Evolutionary conservation across 2,888 invertebrate species (phyloP).

Genomic region (Ennomos quercinarius): DNA sequence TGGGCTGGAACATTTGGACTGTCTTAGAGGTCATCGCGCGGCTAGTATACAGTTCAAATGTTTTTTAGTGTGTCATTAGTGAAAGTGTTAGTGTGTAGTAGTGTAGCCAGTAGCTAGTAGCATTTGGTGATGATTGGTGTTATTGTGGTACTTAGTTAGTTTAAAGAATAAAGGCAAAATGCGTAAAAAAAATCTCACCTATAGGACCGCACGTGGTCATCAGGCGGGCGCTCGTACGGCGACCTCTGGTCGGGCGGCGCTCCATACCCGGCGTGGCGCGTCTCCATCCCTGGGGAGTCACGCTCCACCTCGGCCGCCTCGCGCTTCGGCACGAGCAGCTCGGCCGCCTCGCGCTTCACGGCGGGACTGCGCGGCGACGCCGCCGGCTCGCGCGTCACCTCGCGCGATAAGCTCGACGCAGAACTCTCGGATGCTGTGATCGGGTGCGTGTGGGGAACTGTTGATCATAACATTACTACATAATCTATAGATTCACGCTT

Average conservation of each 20-base stretch:
- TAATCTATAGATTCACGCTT: too few species aligned
- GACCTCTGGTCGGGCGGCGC: slow-evolving; percentile 88
- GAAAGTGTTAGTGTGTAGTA: too few species aligned
- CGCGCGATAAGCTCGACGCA: slow-evolving; percentile 33
- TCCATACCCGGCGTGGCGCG: slow-evolving; percentile 87
- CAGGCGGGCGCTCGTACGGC: slow-evolving; percentile 89
- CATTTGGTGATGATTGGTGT: too few species aligned
- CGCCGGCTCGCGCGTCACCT: slow-evolving; percentile 48
- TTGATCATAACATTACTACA: not conserved
- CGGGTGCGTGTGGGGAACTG: slow-evolving; percentile 52
- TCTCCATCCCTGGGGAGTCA: slow-evolving; percentile 91
- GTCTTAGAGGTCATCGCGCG: too few species aligned
- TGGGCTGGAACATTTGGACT: too few species aligned
- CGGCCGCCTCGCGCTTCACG: slow-evolving; percentile 80
- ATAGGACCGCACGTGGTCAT: slow-evolving; percentile 86
- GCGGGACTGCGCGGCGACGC: slow-evolving; percentile 74
- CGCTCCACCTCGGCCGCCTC: slow-evolving; percentile 87
- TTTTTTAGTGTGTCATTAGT: too few species aligned
- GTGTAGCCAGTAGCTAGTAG: too few species aligned
- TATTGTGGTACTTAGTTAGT: too few species aligned
- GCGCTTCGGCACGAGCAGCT: slow-evolving; percentile 88
- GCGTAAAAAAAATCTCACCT: slow-evolving; percentile 55
- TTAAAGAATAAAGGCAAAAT: too few species aligned
- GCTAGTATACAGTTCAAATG: too few species aligned
- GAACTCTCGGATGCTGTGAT: slow-evolving; percentile 42